Evolutionary conservation across 2,888 invertebrate species (phyloP).

Genomic region (Miltochrista miniata): DNA sequence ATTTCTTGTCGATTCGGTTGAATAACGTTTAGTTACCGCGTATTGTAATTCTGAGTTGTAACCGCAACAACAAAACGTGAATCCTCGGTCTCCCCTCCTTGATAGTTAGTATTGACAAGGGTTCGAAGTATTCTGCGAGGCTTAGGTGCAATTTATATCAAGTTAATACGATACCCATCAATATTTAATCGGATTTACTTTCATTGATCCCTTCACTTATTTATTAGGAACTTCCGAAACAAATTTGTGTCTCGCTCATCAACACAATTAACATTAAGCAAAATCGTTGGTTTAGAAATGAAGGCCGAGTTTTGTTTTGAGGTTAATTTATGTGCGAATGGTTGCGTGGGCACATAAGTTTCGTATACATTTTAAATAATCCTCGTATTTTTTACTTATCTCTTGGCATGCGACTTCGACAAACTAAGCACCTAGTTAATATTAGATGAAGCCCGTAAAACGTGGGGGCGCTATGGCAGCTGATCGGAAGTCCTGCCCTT

Average conservation of each 20-base stretch:
- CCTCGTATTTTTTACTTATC: constrained; percentile 41
- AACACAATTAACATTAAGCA: constrained; percentile 8
- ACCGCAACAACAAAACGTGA: constrained; percentile 51
- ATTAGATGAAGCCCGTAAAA: constrained; percentile 78
- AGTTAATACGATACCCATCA: constrained; percentile 41
- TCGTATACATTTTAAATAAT: constrained; percentile 24
- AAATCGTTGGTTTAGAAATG: not conserved
- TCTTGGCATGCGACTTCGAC: constrained; percentile 47
- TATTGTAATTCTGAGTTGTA: constrained; percentile 32
- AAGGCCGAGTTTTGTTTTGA: not conserved
- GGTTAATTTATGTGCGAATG: not conserved
- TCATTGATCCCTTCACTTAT: constrained; percentile 28
- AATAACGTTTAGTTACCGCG: constrained; percentile 12
- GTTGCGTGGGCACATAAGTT: constrained; percentile 2
- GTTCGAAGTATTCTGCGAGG: constrained; percentile 46
- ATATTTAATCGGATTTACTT: constrained; percentile 40
- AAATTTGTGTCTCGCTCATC: not conserved
- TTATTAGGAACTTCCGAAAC: constrained; percentile 14
- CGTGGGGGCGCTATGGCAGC: constrained; percentile 75
- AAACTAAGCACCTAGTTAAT: constrained; percentile 57
- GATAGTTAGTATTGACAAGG: constrained; percentile 52
- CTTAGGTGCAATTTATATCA: constrained; percentile 45
- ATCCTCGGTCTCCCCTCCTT: constrained; percentile 42
- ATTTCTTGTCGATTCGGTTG: constrained; percentile 2
- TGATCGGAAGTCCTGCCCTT: constrained; percentile 83